phyloP scores from a whole-genome alignment of 2,113 vertebrate genomes.

The Emydocephalus ijimae region DNA sequence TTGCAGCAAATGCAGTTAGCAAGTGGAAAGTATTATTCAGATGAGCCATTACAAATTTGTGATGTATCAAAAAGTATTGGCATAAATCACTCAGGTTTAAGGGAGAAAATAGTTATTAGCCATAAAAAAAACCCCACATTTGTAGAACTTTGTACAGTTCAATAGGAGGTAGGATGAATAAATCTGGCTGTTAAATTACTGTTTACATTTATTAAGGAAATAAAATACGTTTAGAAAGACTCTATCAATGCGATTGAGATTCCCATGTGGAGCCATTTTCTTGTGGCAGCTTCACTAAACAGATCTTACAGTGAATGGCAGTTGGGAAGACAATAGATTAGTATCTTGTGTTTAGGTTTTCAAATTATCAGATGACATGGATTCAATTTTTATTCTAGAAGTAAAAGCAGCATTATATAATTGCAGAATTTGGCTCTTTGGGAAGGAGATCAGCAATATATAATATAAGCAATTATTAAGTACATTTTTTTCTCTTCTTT shows the following conservation, averaged over 20 bases:
- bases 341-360: neutral
- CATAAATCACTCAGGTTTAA: conserved; percentile 24
- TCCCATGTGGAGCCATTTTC: neutral
- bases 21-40: neutral
- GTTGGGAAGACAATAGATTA: neutral
- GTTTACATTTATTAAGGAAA: neutral
- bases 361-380: neutral
- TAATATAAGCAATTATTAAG: neutral
- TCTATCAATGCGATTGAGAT: neutral
- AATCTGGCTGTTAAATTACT: neutral
- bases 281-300: neutral
- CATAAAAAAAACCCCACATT: conserved; percentile 21
- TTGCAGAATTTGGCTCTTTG: neutral
- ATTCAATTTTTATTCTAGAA: neutral
- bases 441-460: neutral
- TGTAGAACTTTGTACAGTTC: neutral
- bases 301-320: neutral
- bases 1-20: conserved; percentile 27
- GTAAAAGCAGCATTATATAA: neutral
- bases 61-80: conserved; percentile 30
- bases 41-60: conserved; percentile 29
- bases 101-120: neutral
- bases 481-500: neutral
- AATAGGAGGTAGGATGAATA: neutral
- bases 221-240: neutral